Base-by-base conservation (phyloP, 2,888 invertebrate genomes). In the Aphelenchoides bicaudatus region DNA sequence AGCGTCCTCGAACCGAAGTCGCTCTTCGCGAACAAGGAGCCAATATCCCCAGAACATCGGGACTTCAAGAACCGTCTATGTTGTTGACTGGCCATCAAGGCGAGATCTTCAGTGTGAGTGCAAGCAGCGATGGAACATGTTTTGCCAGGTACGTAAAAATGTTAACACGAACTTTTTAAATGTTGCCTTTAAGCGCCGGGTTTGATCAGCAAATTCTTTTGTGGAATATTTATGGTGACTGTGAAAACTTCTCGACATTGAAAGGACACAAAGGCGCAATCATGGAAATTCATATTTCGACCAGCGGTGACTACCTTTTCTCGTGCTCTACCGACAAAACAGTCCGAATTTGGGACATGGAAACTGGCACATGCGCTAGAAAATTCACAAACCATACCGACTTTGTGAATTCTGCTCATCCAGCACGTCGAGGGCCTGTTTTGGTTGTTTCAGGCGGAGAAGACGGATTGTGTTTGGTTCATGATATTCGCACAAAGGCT, bases 171-270 rank as follows among this genome's bases (percentile, higher is more conserved):
- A n/a, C n/a, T n/a, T n/a, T n/a, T n/a, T n/a, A n/a, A n/a, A n/a
- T n/a, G n/a, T n/a, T n/a, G n/a, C n/a, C n/a, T n/a, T n/a, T n/a
- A n/a, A n/a, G n/a, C n/a, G n/a, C n/a, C n/a, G n/a, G n/a, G n/a
- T n/a, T n/a, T n/a, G n/a, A n/a, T n/a, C n/a, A n/a, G n/a, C n/a
- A n/a, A n/a, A n/a, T n/a, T n/a, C n/a, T n/a, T n/a, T 82, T 98
- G 65, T 98, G 98, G 98, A 90, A 88, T 80, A 91, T 93, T 0
- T 93, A 91, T 78, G 96, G 91, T 0, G 93, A 98, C 79, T 98
- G 98, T 81, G 93, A 96, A 77, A 99, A 98, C 80, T 87, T 93
- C 66, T 88, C 90, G 74, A 87, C 88, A 21, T 86, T 99, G 86
- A 86, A 86, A 19, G 94, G 94, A 0, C 98, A 99, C 81, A 89